phyloP scores from a whole-genome alignment of 2,113 vertebrate genomes.

The Suncus etruscus region DNA sequence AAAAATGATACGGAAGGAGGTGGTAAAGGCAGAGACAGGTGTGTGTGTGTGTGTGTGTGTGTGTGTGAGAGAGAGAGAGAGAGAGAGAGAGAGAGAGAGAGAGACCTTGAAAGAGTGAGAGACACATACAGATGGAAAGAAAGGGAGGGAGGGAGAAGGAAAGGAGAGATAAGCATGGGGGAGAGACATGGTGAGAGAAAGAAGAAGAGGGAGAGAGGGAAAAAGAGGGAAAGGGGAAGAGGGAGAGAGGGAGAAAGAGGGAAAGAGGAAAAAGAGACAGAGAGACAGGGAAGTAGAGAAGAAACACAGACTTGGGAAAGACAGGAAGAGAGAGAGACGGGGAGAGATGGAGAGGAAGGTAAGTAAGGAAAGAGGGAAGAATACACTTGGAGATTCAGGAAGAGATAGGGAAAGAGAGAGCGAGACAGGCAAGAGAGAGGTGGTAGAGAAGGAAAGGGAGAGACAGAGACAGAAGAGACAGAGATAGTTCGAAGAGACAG shows the following conservation, averaged over 20 bases:
- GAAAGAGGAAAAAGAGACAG: neutral
- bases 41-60: too few species aligned
- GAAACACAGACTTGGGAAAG: too few species aligned
- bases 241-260: neutral
- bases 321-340: neutral
- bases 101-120: neutral
- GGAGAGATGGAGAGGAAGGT: neutral
- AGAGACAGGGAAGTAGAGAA: too few species aligned
- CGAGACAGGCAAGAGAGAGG: too few species aligned
- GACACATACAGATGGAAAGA: neutral
- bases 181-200: neutral
- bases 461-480: neutral
- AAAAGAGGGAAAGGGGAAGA: neutral
- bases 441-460: too few species aligned
- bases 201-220: neutral
- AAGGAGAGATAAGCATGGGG: too few species aligned
- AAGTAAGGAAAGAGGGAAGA: neutral
- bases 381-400: too few species aligned
- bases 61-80: too few species aligned
- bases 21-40: too few species aligned
- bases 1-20: too few species aligned
- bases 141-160: neutral
- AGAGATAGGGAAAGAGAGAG: neutral
- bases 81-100: too few species aligned
- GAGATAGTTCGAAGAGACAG: neutral